Evolutionary conservation across 2,797 vertebrate genomes (phyloP).

Genomic region (Carduelis carduelis): DNA sequence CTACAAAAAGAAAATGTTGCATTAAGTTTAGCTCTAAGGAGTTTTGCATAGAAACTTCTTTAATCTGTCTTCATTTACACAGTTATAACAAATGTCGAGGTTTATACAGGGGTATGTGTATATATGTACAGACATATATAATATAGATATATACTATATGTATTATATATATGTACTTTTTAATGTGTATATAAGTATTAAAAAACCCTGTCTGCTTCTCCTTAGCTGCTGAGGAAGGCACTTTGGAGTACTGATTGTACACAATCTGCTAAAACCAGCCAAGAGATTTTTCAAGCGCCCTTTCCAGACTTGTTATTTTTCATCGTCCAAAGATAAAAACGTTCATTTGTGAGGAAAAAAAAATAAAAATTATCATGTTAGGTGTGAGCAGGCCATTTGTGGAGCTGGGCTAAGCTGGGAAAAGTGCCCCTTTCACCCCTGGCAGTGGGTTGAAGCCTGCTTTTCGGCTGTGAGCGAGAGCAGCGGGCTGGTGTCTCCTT

Average conservation of each 20-base stretch:
- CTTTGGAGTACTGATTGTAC: neutral
- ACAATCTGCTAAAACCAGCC: neutral
- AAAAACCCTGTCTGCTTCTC: neutral
- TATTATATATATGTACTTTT: neutral
- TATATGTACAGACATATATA: too few relatives aligned
- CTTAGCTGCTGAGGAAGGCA: neutral
- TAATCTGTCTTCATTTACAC: neutral
- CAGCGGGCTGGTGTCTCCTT: neutral
- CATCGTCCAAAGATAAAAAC: neutral
- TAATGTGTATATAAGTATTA: neutral
- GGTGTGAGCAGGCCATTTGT: neutral
- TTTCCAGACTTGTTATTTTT: neutral
- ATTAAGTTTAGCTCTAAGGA: neutral
- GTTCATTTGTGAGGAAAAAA: neutral
- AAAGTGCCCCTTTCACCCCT: neutral
- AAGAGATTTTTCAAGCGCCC: neutral
- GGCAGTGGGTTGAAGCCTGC: neutral
- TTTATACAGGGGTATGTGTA: accelerated
- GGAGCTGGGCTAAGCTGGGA: neutral
- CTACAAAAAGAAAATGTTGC: neutral
- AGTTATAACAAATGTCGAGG: neutral
- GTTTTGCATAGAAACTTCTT: neutral
- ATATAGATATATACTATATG: neutral
- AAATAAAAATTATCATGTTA: neutral
- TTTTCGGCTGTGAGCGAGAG: neutral